phyloP scores from a whole-genome alignment of 2,113 vertebrate genomes.

The Dipodomys spectabilis region DNA sequence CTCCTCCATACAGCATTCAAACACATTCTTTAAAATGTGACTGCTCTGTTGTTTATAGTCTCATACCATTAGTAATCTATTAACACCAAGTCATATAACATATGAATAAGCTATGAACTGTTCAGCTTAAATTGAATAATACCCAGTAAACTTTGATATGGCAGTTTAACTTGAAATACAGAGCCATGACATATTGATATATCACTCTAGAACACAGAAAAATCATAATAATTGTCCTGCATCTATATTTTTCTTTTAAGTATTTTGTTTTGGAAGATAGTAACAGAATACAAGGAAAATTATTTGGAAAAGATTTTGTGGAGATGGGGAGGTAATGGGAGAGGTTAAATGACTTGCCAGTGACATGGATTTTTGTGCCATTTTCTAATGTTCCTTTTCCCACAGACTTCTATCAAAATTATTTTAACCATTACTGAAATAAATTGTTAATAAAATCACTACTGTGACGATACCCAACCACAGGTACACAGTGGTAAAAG shows the following conservation, averaged over 20 bases:
- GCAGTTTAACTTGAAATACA: not conserved
- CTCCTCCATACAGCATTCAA: not conserved
- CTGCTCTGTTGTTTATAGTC: not conserved
- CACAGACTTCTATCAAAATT: not conserved
- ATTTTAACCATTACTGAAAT: not conserved
- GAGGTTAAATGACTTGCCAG: not conserved
- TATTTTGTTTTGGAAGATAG: not conserved
- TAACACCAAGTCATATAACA: not conserved
- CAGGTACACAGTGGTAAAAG: not conserved
- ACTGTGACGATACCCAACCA: not conserved
- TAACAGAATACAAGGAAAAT: not conserved
- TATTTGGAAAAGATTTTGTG: not conserved
- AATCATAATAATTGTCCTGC: not conserved
- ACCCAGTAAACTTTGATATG: not conserved
- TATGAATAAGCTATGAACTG: not conserved
- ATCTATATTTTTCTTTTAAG: not conserved
- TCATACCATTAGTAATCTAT: not conserved
- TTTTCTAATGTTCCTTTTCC: not conserved
- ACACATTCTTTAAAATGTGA: conserved; percentile 31
- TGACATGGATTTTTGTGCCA: not conserved
- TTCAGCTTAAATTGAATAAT: not conserved
- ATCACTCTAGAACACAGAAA: not conserved
- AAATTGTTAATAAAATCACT: not conserved
- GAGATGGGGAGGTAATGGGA: not conserved
- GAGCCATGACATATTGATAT: not conserved